A percentile compares a stretch with the other conserved stretches of the same genome.
phyloP scores from a whole-genome alignment of 1,140 invertebrate genomes.

The Orchestia grillus region DNA sequence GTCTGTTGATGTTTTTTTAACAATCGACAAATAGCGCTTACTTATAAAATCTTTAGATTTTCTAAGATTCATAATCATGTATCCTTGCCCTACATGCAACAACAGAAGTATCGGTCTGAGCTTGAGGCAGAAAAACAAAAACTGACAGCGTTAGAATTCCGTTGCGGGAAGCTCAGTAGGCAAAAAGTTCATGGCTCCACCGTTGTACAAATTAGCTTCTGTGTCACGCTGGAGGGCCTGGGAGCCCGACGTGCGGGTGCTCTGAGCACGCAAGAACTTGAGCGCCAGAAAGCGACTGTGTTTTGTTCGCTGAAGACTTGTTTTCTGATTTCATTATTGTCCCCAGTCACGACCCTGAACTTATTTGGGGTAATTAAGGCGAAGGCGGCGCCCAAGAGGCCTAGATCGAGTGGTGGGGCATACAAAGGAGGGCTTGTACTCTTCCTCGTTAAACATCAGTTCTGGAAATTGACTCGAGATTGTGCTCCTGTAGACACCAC shows the following conservation, averaged over 20 bases:
- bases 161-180: too few species aligned
- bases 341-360: neutral
- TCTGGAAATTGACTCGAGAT: neutral
- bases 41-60: too few species aligned
- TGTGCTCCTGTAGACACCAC: neutral
- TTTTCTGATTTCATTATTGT: constrained; percentile 3
- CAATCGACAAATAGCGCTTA: too few species aligned
- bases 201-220: neutral
- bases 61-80: too few species aligned
- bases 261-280: neutral
- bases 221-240: neutral
- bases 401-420: neutral
- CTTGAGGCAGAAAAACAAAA: too few species aligned
- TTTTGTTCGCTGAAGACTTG: neutral
- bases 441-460: neutral
- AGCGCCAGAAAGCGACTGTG: neutral
- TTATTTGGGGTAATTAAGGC: neutral
- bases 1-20: too few species aligned
- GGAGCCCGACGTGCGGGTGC: neutral
- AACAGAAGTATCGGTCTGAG: too few species aligned
- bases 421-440: neutral
- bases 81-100: too few species aligned
- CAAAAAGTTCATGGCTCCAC: too few species aligned
- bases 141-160: too few species aligned
- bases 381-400: neutral